phyloP scores from a whole-genome alignment of 2,888 invertebrate genomes.

The Yponomeuta malinellus region DNA sequence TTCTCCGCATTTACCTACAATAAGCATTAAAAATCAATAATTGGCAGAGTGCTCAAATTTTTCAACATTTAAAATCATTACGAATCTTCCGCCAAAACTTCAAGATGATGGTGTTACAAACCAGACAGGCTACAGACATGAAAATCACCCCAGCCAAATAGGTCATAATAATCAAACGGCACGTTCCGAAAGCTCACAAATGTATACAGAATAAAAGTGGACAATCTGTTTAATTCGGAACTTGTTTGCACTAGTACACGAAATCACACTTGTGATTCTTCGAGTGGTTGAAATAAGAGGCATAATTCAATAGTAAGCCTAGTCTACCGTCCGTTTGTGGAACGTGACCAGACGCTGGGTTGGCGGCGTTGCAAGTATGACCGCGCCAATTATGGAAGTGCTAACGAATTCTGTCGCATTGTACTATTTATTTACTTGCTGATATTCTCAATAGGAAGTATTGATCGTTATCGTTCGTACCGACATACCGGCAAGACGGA shows the following conservation, averaged over 20 bases:
- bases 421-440: slow-evolving; percentile 19
- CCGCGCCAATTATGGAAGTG: slow-evolving; percentile 41
- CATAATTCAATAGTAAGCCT: neutral
- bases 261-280: neutral
- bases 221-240: slow-evolving; percentile 50
- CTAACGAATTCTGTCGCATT: slow-evolving; percentile 31
- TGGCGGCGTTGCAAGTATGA: slow-evolving; percentile 42
- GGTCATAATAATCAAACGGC: slow-evolving; percentile 45
- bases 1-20: too few species aligned
- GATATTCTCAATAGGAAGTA: slow-evolving; percentile 4
- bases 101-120: neutral
- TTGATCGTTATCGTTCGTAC: neutral
- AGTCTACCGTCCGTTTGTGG: slow-evolving; percentile 51
- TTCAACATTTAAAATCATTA: neutral
- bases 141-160: slow-evolving; percentile 43
- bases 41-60: neutral
- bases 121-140: slow-evolving; percentile 47
- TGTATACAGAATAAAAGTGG: slow-evolving; percentile 51
- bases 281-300: neutral
- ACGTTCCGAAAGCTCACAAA: slow-evolving; percentile 44
- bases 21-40: neutral
- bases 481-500: neutral
- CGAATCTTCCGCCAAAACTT: neutral
- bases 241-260: slow-evolving; percentile 51
- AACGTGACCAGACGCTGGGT: slow-evolving; percentile 69